These are phyloP conservation scores for Apostichopus californicus DNA, from an alignment of 35 echinoderm and acorn worm genomes.

Conservation along the genomic window DNA sequence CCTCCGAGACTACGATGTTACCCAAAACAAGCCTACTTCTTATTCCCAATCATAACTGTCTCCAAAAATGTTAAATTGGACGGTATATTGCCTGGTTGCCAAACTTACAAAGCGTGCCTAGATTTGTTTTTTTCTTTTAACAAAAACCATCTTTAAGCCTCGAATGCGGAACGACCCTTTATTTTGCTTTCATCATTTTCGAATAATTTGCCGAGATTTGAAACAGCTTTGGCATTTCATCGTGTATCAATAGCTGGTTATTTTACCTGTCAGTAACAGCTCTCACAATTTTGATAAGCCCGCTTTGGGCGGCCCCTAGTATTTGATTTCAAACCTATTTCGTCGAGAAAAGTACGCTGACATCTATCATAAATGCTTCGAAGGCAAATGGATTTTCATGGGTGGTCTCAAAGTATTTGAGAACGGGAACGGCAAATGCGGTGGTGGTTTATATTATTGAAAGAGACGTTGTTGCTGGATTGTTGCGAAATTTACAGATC, in stretches of 20 bases:
- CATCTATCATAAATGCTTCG: conserved; percentile 20
- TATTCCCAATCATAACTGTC: background rate
- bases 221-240: conserved; percentile 50
- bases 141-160: conserved; percentile 25
- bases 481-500: conserved; percentile 7
- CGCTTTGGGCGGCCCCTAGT: conserved; percentile 46
- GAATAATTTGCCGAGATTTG: conserved; percentile 50
- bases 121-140: conserved; percentile 26
- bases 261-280: conserved; percentile 58
- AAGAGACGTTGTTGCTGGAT: background rate
- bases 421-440: background rate
- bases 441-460: too few relatives aligned
- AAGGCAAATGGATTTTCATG: conserved; percentile 42
- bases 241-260: conserved; percentile 42
- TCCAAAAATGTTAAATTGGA: background rate
- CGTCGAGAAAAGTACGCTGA: conserved; percentile 39
- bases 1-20: background rate
- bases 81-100: background rate
- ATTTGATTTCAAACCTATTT: conserved; percentile 43
- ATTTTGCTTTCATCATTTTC: conserved; percentile 52
- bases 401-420: conserved; percentile 21
- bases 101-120: conserved; percentile 25
- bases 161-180: background rate
- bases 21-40: background rate
- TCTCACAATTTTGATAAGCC: conserved; percentile 46